phyloP scores from a whole-genome alignment of 2,113 vertebrate genomes.

The Hippolais icterina region DNA sequence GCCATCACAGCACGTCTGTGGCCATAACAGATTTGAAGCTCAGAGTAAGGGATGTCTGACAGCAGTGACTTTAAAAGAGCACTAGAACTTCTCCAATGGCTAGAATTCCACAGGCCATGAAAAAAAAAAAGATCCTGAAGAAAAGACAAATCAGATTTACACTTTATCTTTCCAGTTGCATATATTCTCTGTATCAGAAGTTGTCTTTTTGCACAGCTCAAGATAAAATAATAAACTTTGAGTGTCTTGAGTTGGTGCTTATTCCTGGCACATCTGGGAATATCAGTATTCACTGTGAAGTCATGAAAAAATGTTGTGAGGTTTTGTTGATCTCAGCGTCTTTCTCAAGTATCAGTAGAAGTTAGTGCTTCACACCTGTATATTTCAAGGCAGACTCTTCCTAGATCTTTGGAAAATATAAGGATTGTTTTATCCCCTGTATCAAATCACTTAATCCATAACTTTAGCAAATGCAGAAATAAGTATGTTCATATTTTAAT shows the following conservation, averaged over 20 bases:
- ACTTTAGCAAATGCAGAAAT: not conserved
- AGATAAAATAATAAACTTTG: not conserved
- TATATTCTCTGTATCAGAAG: not conserved
- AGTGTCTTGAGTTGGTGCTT: not conserved
- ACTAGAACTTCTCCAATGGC: not conserved
- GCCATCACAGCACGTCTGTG: not conserved
- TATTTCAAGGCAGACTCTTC: not conserved
- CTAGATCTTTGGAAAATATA: not conserved
- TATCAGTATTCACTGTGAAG: not conserved
- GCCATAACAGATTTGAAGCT: not conserved
- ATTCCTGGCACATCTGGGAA: not conserved
- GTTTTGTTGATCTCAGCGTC: not conserved
- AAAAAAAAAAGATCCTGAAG: not conserved
- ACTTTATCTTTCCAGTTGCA: not conserved
- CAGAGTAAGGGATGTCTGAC: not conserved
- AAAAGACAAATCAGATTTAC: not conserved
- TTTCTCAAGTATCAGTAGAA: not conserved
- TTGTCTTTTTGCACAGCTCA: not conserved
- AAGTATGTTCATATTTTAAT: not conserved
- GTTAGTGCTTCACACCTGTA: not conserved
- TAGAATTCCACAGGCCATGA: not conserved
- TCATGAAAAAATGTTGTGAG: not conserved
- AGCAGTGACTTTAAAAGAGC: not conserved
- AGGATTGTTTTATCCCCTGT: not conserved
- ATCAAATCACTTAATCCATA: not conserved